Base-by-base conservation (phyloP, 2,113 vertebrate genomes). In the Zosterops lateralis region DNA sequence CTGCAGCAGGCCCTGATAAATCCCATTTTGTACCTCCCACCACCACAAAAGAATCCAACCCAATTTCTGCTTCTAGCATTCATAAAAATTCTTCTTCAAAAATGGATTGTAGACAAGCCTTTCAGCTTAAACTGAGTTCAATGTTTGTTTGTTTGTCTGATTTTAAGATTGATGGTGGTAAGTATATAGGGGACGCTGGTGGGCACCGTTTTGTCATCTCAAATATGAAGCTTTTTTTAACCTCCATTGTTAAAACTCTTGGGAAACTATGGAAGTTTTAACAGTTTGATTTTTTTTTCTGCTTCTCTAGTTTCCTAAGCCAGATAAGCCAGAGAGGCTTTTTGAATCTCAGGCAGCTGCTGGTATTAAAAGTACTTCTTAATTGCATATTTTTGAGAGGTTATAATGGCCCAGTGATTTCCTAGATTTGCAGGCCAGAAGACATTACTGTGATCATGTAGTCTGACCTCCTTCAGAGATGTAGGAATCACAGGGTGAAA, bases 401-500 rank as follows among this genome's bases (percentile, higher is more conserved):
- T 40, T 88, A 58, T 89, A 91, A 95, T 84, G 94, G 95, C 72
- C 85, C 95, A 94, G 76, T 75, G 87, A 92, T 92, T 96, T 76
- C 84, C 81, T 92, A 91, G 87, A 89, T 95, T 90, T 91, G 78
- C 73, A 92, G 95, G 79, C 95, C 91, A 94, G 93, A 88, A 95
- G 90, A 60, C 75, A 91, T 93, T 81, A 60, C 65, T 2, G 12
- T 93, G 95, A 95, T 95, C 89, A 91, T 50, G 28, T 90, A 34
- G 60, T 95, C 79, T 96, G 89, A 91, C 87, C 72, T 90, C 87
- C 91, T 91, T 81, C 65, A 91, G 89, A 91, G 81, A 83, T 34
- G 34, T 20, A 60, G 89, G 62, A 96, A 92, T 94, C 81, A 60
- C 56, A 88, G 84, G 48, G 60, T 95, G 76, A 95, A 96, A 96